phyloP scores from a whole-genome alignment of 2,113 vertebrate genomes.

The Osmerus eperlanus region DNA sequence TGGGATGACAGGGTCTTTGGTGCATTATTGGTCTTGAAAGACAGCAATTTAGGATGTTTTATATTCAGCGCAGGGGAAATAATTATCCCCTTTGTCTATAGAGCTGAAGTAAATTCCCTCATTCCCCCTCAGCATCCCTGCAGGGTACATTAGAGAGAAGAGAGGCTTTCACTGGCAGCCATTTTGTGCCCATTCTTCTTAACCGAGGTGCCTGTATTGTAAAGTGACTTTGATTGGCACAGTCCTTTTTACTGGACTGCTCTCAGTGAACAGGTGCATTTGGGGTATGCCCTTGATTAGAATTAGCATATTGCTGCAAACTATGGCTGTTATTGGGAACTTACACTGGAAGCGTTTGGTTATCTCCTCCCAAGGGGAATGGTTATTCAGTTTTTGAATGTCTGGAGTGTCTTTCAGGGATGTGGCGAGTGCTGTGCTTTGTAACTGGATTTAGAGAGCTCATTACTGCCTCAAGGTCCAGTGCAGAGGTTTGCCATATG shows the following conservation, averaged over 20 bases:
- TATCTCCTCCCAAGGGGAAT: neutral
- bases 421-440: neutral
- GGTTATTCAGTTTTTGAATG: neutral
- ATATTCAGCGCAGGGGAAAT: slow-evolving; percentile 33
- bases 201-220: slow-evolving; percentile 30
- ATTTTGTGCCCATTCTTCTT: slow-evolving; percentile 52
- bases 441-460: slow-evolving; percentile 4
- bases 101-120: slow-evolving; percentile 10
- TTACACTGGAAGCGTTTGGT: neutral
- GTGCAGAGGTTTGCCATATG: neutral
- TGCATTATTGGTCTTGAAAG: slow-evolving; percentile 39
- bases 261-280: slow-evolving; percentile 12
- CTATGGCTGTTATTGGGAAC: slow-evolving; percentile 10
- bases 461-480: slow-evolving; percentile 15
- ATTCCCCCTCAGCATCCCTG: slow-evolving; percentile 32
- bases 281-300: slow-evolving; percentile 12
- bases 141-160: slow-evolving; percentile 33
- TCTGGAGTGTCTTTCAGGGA: neutral
- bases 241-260: slow-evolving; percentile 8
- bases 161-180: slow-evolving; percentile 37
- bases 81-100: slow-evolving; percentile 39
- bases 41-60: slow-evolving; percentile 55
- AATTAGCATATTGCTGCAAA: slow-evolving; percentile 12
- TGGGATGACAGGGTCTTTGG: slow-evolving; percentile 48
- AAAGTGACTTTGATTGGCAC: slow-evolving; percentile 39